Percentiles rank a stretch among this genome's conserved stretches.
phyloP scores from a whole-genome alignment of 2,797 vertebrate genomes.

The Chromis chromis region DNA sequence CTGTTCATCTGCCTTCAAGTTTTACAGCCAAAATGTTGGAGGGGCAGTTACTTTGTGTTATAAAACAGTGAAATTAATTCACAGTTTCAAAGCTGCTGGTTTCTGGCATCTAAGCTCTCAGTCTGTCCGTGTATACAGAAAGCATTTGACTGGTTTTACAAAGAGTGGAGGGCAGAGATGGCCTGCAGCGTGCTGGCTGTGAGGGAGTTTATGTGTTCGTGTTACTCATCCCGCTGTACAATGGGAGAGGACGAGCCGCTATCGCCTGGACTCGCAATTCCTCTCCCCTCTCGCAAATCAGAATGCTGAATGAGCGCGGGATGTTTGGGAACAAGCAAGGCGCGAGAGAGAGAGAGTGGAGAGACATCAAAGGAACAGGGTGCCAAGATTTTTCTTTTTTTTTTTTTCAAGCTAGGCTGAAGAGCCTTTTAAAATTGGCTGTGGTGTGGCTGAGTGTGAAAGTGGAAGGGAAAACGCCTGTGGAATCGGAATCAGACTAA shows the following conservation, averaged over 20 bases:
- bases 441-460: slow-evolving; percentile 43
- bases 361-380: slow-evolving; percentile 75
- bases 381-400: slow-evolving; percentile 32
- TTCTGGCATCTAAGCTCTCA: neutral
- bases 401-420: slow-evolving; percentile 31
- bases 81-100: slow-evolving; percentile 3
- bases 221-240: slow-evolving; percentile 37
- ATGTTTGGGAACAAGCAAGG: slow-evolving; percentile 42
- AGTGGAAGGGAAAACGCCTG: slow-evolving; percentile 37
- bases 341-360: slow-evolving; percentile 32
- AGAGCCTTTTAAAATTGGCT: slow-evolving; percentile 46
- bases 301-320: slow-evolving; percentile 59
- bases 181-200: slow-evolving; percentile 5
- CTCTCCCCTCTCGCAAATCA: slow-evolving; percentile 31
- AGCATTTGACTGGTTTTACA: slow-evolving; percentile 17
- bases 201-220: slow-evolving; percentile 40
- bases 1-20: too few species aligned
- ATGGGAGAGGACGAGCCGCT: neutral
- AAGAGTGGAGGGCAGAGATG: neutral
- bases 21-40: neutral
- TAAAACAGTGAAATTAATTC: slow-evolving; percentile 24
- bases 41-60: neutral
- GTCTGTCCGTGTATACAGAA: neutral
- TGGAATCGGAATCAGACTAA: slow-evolving; percentile 49
- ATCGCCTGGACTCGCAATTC: slow-evolving; percentile 16